Percentiles rank a stretch among this genome's conserved stretches.
These are phyloP conservation scores for Phoenoteleia sp. DNA, from an alignment of 2,888 invertebrate species.

Conservation along the genomic window DNA sequence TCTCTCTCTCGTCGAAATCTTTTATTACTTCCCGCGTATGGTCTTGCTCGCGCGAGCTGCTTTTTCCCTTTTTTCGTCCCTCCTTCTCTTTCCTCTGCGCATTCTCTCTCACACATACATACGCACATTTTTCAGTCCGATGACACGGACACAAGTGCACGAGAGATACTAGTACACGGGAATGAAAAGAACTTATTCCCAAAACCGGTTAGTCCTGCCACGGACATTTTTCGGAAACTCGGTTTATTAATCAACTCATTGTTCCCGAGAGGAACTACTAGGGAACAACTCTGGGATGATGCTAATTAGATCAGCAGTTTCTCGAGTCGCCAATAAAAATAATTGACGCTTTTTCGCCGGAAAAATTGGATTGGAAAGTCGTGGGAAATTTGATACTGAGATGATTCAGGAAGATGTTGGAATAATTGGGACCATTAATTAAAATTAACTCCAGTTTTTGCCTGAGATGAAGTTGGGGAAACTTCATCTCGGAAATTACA, in stretches of 20 bases:
- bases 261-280: no score
- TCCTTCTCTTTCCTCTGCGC: constrained; percentile 12
- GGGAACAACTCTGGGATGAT: constrained; percentile 12
- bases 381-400: neutral
- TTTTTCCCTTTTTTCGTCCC: neutral
- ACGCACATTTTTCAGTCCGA: constrained; percentile 10
- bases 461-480: no score
- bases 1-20: constrained; percentile 67
- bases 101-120: neutral
- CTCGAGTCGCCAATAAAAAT: constrained; percentile 16
- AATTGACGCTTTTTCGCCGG: constrained; percentile 6
- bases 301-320: constrained; percentile 44
- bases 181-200: neutral
- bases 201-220: constrained; percentile 35
- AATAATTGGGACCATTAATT: neutral
- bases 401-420: neutral
- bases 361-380: neutral
- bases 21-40: constrained; percentile 68
- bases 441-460: neutral
- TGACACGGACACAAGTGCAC: neutral
- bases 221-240: constrained; percentile 2
- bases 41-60: constrained; percentile 29
- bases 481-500: no score
- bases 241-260: constrained; percentile 18
- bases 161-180: neutral